Conservation (phyloP, 1,140 invertebrate genomes). For the Procambarus clarkii region DNA sequence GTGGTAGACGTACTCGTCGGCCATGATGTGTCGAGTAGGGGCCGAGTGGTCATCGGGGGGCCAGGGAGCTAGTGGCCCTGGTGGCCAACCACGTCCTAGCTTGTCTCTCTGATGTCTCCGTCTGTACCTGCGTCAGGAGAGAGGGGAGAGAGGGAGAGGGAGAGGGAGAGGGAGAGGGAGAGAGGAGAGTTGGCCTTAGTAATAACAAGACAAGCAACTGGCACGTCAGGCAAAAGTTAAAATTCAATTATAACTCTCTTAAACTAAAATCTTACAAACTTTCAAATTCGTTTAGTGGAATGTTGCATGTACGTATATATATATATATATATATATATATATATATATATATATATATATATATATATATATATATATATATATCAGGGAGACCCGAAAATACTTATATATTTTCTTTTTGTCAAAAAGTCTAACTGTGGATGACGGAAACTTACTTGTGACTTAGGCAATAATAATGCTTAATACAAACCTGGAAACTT, state of each 20-base stretch:
- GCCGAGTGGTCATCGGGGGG: constrained; percentile 63
- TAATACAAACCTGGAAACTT: too few relatives aligned
- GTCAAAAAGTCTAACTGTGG: too few relatives aligned
- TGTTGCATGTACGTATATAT: background rate
- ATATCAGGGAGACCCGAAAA: too few relatives aligned
- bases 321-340: background rate
- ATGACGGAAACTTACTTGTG: too few relatives aligned
- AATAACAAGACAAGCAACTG: constrained; percentile 25
- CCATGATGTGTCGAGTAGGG: constrained; percentile 70
- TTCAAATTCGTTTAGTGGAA: constrained; percentile 27
- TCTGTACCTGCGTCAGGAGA: constrained; percentile 52
- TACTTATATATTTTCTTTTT: too few relatives aligned
- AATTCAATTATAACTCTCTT: constrained; percentile 41
- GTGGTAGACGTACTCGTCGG: constrained; percentile 70
- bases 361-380: too few relatives aligned
- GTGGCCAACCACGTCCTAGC: constrained; percentile 65
- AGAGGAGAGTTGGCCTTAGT: background rate
- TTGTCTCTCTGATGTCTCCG: constrained; percentile 62
- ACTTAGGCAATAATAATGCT: too few relatives aligned
- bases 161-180: background rate
- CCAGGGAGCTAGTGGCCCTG: constrained; percentile 64
- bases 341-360: too few relatives aligned
- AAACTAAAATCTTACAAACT: constrained; percentile 24
- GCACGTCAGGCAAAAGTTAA: constrained; percentile 26
- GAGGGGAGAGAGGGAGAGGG: background rate